A percentile compares a stretch with the other conserved stretches of the same genome.
These are phyloP conservation scores for Zoanthus solanderi DNA, from an alignment of 92 coral and sea anemone species.

Conservation along the genomic window DNA sequence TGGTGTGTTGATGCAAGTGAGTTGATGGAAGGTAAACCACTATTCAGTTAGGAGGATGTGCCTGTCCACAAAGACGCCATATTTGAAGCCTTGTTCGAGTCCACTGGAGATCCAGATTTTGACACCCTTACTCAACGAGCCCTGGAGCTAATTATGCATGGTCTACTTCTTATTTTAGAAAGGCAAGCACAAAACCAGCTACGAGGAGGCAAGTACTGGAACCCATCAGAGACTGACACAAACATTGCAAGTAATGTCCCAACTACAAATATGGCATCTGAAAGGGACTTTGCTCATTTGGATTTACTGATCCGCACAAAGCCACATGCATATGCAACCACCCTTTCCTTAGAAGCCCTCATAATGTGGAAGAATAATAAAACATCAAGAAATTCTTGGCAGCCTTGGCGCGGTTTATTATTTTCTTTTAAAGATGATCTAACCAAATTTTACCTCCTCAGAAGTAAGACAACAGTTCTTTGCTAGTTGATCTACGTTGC, in stretches of 20 bases:
- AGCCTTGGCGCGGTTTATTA: no score
- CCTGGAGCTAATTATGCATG: constrained; percentile 13
- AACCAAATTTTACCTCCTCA: no score
- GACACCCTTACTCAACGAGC: background rate
- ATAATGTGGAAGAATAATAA: constrained; percentile 50
- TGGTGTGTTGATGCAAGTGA: background rate
- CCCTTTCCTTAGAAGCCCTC: background rate
- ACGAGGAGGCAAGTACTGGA: constrained; percentile 44
- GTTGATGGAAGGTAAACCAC: background rate
- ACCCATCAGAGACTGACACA: constrained; percentile 15
- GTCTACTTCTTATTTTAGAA: constrained; percentile 39
- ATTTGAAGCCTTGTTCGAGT: background rate
- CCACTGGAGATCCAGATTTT: background rate
- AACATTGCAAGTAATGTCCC: constrained; percentile 54
- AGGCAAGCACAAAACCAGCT: constrained; percentile 23
- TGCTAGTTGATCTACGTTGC: no score
- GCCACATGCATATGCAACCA: background rate
- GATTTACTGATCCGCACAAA: constrained; percentile 24
- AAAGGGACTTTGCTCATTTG: constrained; percentile 34
- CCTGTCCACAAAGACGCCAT: background rate
- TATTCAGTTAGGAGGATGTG: background rate
- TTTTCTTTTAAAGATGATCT: no score
- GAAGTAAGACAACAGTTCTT: no score
- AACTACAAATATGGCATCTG: constrained; percentile 56
- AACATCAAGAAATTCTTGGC: no score